Conservation (phyloP, 2,797 vertebrate species). For the Monodelphis domestica region DNA sequence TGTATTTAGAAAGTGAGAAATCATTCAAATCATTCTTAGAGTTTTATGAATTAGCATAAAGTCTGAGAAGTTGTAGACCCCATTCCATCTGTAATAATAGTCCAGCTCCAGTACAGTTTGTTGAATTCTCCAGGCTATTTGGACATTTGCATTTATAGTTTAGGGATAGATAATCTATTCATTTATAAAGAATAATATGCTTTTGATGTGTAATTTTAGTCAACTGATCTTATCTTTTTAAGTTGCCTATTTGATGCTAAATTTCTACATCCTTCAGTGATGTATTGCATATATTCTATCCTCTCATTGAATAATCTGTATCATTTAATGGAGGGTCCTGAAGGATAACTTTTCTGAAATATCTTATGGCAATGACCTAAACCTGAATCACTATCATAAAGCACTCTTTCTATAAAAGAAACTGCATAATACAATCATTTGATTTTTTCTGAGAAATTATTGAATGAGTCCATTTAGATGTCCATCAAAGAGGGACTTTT, state of each 20-base stretch:
- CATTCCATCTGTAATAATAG: neutral
- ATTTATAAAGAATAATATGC: neutral
- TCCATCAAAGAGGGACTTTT: neutral
- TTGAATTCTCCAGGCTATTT: neutral
- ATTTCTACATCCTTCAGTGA: neutral
- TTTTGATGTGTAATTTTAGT: neutral
- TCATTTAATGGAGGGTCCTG: neutral
- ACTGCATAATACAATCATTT: neutral
- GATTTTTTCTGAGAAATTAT: neutral
- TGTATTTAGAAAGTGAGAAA: neutral
- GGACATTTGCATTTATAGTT: neutral
- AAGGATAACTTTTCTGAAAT: neutral
- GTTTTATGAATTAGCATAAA: neutral
- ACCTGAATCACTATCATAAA: neutral
- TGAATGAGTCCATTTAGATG: neutral
- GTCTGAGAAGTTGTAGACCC: neutral
- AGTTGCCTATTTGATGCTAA: neutral
- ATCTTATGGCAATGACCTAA: neutral
- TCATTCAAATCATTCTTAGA: neutral
- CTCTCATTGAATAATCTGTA: neutral
- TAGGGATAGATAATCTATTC: neutral
- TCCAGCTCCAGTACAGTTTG: neutral
- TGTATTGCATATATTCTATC: neutral
- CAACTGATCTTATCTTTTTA: neutral
- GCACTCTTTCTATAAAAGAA: neutral